phyloP scores from a whole-genome alignment of 2,888 invertebrate genomes.

The Pachycephus smyrnensis region DNA sequence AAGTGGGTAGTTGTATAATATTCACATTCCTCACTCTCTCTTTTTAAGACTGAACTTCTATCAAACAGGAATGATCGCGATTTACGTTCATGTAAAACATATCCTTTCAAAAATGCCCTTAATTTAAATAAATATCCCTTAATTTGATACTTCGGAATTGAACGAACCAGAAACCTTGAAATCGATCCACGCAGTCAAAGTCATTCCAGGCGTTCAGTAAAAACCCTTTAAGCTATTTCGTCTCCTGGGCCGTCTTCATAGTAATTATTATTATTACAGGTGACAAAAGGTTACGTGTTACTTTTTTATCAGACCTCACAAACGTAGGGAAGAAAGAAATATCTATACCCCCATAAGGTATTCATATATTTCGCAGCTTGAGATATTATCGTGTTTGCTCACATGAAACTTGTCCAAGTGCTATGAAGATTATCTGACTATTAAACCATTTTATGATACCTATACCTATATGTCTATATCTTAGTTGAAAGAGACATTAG shows the following conservation, averaged over 20 bases:
- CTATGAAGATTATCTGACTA: background rate
- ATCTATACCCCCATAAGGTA: background rate
- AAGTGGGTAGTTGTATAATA: background rate
- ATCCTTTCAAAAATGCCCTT: background rate
- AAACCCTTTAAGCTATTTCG: background rate
- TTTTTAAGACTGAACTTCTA: background rate
- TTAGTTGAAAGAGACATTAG: background rate
- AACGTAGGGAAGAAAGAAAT: background rate
- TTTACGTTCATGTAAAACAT: background rate
- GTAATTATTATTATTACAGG: too few species aligned
- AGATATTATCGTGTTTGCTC: background rate
- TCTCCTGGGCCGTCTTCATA: too few species aligned
- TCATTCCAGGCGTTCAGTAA: background rate
- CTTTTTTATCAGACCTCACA: too few species aligned
- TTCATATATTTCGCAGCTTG: background rate
- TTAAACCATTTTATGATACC: conserved; percentile 14
- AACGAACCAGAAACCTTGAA: background rate
- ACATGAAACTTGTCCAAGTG: background rate
- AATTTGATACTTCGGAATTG: background rate
- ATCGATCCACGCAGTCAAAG: background rate
- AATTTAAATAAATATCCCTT: too few species aligned
- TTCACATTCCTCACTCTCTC: background rate
- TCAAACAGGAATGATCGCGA: background rate
- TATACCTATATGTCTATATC: background rate
- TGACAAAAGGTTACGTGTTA: too few species aligned